Percentiles rank a stretch among this genome's conserved stretches.
phyloP scores from a whole-genome alignment of 2,797 vertebrate species.

The Thalassophryne amazonica region DNA sequence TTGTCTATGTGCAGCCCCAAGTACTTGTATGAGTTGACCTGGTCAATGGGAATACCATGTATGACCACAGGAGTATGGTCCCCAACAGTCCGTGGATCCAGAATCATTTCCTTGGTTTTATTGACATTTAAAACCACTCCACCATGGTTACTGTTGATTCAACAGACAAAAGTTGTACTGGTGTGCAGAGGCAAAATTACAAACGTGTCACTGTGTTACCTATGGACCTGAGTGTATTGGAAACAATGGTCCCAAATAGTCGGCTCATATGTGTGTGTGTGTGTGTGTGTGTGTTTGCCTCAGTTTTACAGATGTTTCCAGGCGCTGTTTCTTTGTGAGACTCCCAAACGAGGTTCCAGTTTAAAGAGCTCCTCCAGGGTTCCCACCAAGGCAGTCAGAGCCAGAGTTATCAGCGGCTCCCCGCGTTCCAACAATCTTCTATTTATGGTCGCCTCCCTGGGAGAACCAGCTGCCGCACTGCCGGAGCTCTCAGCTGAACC shows the following conservation, averaged over 20 bases:
- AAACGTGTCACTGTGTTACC: too few relatives aligned
- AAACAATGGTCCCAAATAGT: too few relatives aligned
- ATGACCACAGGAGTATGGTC: too few relatives aligned
- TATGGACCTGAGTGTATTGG: neutral
- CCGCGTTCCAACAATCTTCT: slow-evolving; percentile 54
- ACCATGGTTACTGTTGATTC: too few relatives aligned
- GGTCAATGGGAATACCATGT: too few relatives aligned
- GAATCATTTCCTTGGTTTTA: too few relatives aligned
- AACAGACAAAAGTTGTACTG: too few relatives aligned
- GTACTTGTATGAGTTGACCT: too few relatives aligned
- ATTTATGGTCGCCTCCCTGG: slow-evolving; percentile 66
- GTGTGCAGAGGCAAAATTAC: too few relatives aligned
- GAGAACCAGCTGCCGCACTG: slow-evolving; percentile 35
- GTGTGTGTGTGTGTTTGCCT: slow-evolving; percentile 11
- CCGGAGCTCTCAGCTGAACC: slow-evolving; percentile 35
- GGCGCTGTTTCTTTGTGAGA: slow-evolving; percentile 67
- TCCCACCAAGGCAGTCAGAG: slow-evolving; percentile 53
- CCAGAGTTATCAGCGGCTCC: neutral
- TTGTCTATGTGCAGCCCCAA: too few relatives aligned
- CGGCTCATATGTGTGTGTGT: slow-evolving; percentile 20
- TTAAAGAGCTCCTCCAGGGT: slow-evolving; percentile 72
- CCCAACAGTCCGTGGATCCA: too few relatives aligned
- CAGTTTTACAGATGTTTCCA: slow-evolving; percentile 84
- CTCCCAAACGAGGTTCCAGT: slow-evolving; percentile 61
- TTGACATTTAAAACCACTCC: too few relatives aligned